Percentiles rank a stretch among this genome's conserved stretches.
These are phyloP conservation scores for Channa striata DNA, from an alignment of 2,797 vertebrate genomes.

Conservation along the genomic window DNA sequence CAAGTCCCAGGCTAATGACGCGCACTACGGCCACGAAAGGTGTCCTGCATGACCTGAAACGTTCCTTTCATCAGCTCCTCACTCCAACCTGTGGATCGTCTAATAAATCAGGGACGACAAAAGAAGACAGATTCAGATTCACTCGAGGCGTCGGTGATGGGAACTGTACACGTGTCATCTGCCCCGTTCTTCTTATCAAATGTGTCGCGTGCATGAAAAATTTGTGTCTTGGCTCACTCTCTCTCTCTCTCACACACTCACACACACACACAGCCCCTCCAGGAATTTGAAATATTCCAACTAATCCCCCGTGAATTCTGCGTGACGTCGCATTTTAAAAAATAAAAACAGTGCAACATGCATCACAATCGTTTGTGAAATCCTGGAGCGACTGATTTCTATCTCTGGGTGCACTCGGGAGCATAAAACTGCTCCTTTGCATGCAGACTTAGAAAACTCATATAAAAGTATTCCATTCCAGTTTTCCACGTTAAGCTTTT, in stretches of 20 bases:
- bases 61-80: not conserved
- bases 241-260: not conserved
- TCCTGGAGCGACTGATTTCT: too few relatives aligned
- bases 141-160: conserved; percentile 20
- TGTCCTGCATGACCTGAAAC: not conserved
- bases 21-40: not conserved
- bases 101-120: not conserved
- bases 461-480: conserved; percentile 51
- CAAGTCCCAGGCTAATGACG: not conserved
- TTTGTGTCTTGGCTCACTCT: conserved; percentile 12
- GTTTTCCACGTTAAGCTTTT: conserved; percentile 34
- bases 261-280: not conserved
- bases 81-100: not conserved
- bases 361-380: too few relatives aligned
- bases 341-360: too few relatives aligned
- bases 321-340: too few relatives aligned
- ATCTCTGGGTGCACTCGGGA: conserved; percentile 24
- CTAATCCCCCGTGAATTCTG: too few relatives aligned
- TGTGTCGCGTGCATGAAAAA: not conserved
- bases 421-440: conserved; percentile 69
- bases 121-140: not conserved
- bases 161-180: not conserved
- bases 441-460: conserved; percentile 61
- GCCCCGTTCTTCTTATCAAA: conserved; percentile 10
- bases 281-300: too few relatives aligned